Evolutionary conservation across 92 coral and sea anemone genomes (phyloP).

Genomic region (Porites evermanni): DNA sequence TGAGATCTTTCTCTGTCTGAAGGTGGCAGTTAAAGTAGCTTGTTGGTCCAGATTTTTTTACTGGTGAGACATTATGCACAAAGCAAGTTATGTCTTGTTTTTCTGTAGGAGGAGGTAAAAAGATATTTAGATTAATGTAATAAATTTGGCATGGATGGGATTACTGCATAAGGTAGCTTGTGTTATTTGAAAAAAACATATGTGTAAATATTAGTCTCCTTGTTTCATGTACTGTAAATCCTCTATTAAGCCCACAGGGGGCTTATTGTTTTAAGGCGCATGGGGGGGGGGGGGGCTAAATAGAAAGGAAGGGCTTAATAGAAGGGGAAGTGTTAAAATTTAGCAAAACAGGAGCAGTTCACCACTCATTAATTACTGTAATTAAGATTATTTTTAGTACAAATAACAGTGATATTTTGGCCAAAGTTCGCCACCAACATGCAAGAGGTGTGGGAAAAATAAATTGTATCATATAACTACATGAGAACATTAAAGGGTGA

Average conservation of each 20-base stretch:
- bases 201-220: conserved; percentile 38
- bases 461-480: conserved; percentile 58
- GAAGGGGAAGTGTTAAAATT: conserved; percentile 28
- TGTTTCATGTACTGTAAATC: conserved; percentile 1
- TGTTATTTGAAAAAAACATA: conserved; percentile 36
- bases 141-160: conserved; percentile 43
- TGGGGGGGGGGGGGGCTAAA: conserved; percentile 2
- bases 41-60: conserved; percentile 57
- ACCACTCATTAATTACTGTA: conserved; percentile 49
- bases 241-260: not conserved
- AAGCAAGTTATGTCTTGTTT: conserved; percentile 48
- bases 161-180: conserved; percentile 43
- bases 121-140: conserved; percentile 34
- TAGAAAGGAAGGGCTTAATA: not conserved
- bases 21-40: conserved; percentile 66
- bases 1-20: conserved; percentile 49
- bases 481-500: conserved; percentile 53
- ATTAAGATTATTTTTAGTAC: conserved; percentile 54
- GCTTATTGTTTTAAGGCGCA: conserved; percentile 35
- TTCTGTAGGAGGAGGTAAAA: conserved; percentile 47
- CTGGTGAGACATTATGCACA: conserved; percentile 64
- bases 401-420: conserved; percentile 45
- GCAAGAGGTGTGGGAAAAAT: conserved; percentile 55
- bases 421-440: conserved; percentile 55
- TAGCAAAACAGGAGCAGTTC: conserved; percentile 39